Base-by-base conservation (phyloP, 2,797 vertebrate species). In the Catostomus latipinnis region DNA sequence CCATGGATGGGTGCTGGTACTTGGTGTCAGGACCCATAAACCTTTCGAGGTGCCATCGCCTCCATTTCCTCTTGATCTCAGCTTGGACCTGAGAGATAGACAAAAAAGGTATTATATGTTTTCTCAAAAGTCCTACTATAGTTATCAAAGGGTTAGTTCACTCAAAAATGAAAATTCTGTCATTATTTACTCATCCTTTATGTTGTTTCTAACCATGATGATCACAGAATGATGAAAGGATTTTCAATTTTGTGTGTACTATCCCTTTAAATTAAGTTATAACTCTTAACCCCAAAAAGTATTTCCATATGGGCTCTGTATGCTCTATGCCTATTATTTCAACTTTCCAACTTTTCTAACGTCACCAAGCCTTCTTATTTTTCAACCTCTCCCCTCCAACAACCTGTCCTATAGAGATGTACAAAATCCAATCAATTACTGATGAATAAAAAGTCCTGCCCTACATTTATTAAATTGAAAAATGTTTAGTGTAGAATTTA, bases 51-150 rank as follows among this genome's bases (percentile, higher is more conserved):
- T 96, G 95, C 97, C 97, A 98, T 89, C 96, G 90, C 57, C 97
- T 87, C 98, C 97, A 99, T 89, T 98, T 99, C 80, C 97, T 91
- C 88, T 97, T 97, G 82, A 99, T 94, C 85, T 99, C 98, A 0
- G 89, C 95, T 88, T 99, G 98, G 68, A 99, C 98, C 98, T 99
- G 81, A 77, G 6, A 0, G 0, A 54, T 8, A 56, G 7, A 6
- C 8, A 71, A 8, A 12, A 8, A 34, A 34, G 34, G 2, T 34
- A 34, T 2, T 9, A 53, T 60, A 53, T 60, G 18, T 9, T 8
- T 58, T 58, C 14, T 58, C 6, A 63, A 12, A 7, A 3, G 12
- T 8, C 6, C 10, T 63, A 7, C 2, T n/a, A 45, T 46, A 5
- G 34, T 34, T 34, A 34, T 34, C 34, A 34, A 34, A 34, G 34